Evolutionary conservation across 2,113 vertebrate genomes (phyloP).

Genomic region (Pionites leucogaster): DNA sequence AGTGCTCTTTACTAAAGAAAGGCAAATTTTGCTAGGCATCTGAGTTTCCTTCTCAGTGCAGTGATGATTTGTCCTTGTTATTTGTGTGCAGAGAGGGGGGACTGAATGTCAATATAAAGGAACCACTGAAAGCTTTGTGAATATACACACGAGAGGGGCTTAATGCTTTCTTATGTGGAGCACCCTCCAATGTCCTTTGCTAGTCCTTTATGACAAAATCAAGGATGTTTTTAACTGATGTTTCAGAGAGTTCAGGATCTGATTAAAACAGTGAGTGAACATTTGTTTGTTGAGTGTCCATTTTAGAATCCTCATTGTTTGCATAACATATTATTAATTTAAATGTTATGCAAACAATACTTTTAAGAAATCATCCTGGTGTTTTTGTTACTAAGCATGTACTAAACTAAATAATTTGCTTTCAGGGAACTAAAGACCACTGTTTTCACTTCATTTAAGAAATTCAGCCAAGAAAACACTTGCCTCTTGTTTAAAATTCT

Average conservation of each 20-base stretch:
- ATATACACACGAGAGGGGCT: conserved; percentile 33
- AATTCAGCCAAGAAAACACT: neutral
- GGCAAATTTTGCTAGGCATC: neutral
- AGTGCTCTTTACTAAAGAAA: neutral
- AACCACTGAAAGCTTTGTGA: conserved; percentile 56
- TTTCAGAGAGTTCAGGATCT: neutral
- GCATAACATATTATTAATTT: neutral
- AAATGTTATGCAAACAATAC: neutral
- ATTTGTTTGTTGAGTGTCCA: neutral
- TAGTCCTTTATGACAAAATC: conserved; percentile 67
- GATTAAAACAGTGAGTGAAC: neutral
- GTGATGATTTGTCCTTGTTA: neutral
- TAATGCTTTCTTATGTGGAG: conserved; percentile 36
- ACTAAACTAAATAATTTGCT: neutral
- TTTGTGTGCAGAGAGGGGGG: conserved; percentile 34
- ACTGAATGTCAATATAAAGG: conserved; percentile 41
- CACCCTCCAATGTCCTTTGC: conserved; percentile 63
- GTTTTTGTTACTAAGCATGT: neutral
- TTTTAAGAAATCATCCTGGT: neutral
- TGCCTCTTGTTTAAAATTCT: neutral
- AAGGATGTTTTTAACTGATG: conserved; percentile 31
- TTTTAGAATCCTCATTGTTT: neutral
- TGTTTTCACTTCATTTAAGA: neutral
- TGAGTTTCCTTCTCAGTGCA: neutral
- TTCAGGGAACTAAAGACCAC: neutral